Evolutionary conservation across 2,797 vertebrate genomes (phyloP).

Genomic region (Glyptemys insculpta): DNA sequence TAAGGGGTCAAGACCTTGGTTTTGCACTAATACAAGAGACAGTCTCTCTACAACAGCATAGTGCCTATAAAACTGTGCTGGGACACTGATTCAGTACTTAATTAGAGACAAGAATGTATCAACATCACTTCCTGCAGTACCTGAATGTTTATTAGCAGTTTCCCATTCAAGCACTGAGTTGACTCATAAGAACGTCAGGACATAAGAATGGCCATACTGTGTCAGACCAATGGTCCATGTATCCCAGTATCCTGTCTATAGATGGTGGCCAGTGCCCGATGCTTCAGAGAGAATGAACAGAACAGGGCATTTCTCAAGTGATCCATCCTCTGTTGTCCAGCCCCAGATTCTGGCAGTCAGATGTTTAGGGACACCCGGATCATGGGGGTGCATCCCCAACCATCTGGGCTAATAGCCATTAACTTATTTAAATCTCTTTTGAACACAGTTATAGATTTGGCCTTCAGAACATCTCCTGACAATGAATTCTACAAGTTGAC

Average conservation of each 20-base stretch:
- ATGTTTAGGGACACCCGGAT: no score
- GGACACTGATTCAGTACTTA: neutral
- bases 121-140: neutral
- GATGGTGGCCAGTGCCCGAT: no score
- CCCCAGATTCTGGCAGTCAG: no score
- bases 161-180: neutral
- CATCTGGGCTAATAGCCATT: no score
- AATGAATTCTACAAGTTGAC: no score
- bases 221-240: neutral
- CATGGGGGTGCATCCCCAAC: no score
- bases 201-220: neutral
- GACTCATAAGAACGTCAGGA: neutral
- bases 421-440: no score
- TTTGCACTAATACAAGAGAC: neutral
- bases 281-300: neutral
- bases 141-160: neutral
- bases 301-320: neutral
- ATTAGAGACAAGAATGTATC: neutral
- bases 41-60: neutral
- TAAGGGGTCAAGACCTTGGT: neutral
- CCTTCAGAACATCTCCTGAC: no score
- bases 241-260: neutral
- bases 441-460: no score
- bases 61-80: neutral
- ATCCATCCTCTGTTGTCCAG: neutral